Base-by-base conservation (phyloP, 2,888 invertebrate species). In the Sisyra terminalis region DNA sequence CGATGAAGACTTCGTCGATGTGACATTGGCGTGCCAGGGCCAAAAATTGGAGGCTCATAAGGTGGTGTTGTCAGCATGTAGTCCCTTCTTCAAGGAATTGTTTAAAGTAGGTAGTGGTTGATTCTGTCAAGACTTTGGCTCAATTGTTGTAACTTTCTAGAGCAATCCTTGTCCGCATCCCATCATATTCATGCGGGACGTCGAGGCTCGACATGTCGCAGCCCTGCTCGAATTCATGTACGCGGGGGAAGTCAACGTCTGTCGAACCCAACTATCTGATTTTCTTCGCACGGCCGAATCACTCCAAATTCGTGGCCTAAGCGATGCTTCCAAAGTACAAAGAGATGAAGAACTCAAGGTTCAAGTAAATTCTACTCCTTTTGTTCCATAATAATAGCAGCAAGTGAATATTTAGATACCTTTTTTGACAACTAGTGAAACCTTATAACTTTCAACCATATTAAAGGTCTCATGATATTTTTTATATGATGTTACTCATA, bases 1-100 rank as follows among this genome's bases (percentile, higher is more conserved):
- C 68, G 81, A 81, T 67, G 84, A 85, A 71, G 82, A 83, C 67
- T 84, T 86, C 68, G 84, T 84, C 59, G 86, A 86, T 70, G 85
- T 86, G 60, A 86, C 85, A 55, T 73, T 86, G 62, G 84, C 85
- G 56, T 85, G 84, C 66, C 84, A 84, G 60, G 86, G 85, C 53
- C 76, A 79, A 64, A 73, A 78, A 60, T 69, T 86, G 58, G 80
- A 81, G 66, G 86, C 86, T 53, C 86, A 86, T 68, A 84, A 84
- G 71, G 78, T 86, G 63, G 80, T 82, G 55, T 72, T 86, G 51
- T 84, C 84, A 49, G 86, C 86, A 52, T 86, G 85, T 69, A 85
- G 84, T 66, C 84, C 85, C 53, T 85, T 83, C 69, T 85, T 86
- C 69, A 84, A 84, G 72, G 81, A 82, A 67, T 68, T 83, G 57